Conservation (phyloP, 2,113 vertebrate genomes). For the Heloderma charlesbogerti region DNA sequence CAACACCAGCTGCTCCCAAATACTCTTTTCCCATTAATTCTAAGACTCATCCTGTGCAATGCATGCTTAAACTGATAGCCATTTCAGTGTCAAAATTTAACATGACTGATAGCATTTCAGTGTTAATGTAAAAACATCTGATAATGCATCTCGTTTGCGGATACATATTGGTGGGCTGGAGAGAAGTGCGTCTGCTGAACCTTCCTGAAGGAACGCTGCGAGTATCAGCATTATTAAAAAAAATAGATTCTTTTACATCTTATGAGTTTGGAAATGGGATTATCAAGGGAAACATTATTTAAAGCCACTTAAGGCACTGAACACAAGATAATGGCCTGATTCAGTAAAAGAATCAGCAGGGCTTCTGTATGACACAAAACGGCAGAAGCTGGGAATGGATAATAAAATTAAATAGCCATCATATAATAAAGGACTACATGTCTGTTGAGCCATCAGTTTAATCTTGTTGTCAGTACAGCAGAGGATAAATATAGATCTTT, state of each 20-base stretch:
- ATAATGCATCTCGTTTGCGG: neutral
- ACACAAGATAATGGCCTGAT: constrained; percentile 53
- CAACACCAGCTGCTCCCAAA: too few relatives aligned
- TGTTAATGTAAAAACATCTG: constrained; percentile 41
- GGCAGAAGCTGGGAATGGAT: constrained; percentile 51
- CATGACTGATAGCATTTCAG: constrained; percentile 27
- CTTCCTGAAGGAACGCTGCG: constrained; percentile 13
- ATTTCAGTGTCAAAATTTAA: constrained; percentile 23
- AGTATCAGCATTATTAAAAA: constrained; percentile 56
- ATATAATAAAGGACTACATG: constrained; percentile 55
- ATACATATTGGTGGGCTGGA: constrained; percentile 24
- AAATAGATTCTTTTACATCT: constrained; percentile 45
- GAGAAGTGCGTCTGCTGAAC: neutral
- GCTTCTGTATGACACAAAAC: constrained; percentile 21
- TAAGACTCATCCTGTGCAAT: constrained; percentile 35
- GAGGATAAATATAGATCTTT: constrained; percentile 66
- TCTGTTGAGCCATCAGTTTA: constrained; percentile 65
- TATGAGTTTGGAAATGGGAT: constrained; percentile 57
- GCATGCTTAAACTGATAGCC: neutral
- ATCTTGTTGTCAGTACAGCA: constrained; percentile 63
- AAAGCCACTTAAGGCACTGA: constrained; percentile 59
- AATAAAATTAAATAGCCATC: constrained; percentile 57
- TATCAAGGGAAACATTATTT: constrained; percentile 50
- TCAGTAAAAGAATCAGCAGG: constrained; percentile 33
- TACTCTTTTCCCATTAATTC: constrained; percentile 13